phyloP scores from a whole-genome alignment of 2,797 vertebrate genomes.

The Apodemus agrarius region DNA sequence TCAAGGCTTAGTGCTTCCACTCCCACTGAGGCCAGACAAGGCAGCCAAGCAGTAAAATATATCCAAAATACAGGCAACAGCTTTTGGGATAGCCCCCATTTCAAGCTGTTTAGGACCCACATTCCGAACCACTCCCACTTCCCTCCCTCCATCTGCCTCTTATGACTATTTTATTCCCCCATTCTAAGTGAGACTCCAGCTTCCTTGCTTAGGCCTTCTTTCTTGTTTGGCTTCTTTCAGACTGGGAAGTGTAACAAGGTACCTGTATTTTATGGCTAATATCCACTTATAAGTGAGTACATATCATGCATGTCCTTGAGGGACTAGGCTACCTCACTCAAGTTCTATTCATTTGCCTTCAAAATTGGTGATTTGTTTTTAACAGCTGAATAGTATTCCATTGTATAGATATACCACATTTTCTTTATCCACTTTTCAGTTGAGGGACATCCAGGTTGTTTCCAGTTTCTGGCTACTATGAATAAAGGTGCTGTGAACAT shows the following conservation, averaged over 20 bases:
- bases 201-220: neutral
- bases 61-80: too few species aligned
- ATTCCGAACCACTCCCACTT: neutral
- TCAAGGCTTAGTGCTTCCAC: too few species aligned
- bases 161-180: neutral
- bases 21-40: too few species aligned
- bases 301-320: neutral
- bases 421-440: neutral
- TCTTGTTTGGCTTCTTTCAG: neutral
- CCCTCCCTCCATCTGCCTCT: neutral
- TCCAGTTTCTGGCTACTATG: neutral
- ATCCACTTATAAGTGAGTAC: neutral
- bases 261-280: neutral
- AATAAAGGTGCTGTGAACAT: neutral
- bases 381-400: neutral
- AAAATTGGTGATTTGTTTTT: neutral
- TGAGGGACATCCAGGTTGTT: neutral
- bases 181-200: neutral
- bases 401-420: neutral
- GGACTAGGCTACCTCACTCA: neutral
- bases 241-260: neutral
- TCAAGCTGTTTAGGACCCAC: too few species aligned
- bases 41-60: too few species aligned
- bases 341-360: neutral
- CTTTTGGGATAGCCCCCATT: too few species aligned